Evolutionary conservation across 23 tunicate species (phyloP).

Genomic region (Phallusia fumigata): DNA sequence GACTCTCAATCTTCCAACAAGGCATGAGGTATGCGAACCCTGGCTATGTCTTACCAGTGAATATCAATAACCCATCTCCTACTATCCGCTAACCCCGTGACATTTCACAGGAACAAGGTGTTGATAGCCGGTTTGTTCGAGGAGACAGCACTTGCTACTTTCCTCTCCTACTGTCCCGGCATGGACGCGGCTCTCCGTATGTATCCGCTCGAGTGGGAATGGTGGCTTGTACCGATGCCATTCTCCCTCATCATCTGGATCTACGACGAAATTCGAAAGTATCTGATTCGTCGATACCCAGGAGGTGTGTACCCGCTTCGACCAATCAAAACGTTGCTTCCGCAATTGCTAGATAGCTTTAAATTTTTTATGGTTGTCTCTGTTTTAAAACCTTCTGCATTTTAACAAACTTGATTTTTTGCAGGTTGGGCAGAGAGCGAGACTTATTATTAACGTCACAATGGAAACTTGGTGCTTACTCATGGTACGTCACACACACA

Average conservation of each 20-base stretch:
- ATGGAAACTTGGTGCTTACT: neutral
- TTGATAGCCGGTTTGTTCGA: slow-evolving; percentile 95
- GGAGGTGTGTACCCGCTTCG: slow-evolving; percentile 64
- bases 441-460: slow-evolving; percentile 63
- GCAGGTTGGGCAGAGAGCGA: slow-evolving; percentile 80
- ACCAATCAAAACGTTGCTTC: slow-evolving; percentile 5
- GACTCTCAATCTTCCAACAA: slow-evolving; percentile 98
- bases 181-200: slow-evolving; percentile 98
- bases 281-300: slow-evolving; percentile 77
- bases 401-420: no score
- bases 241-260: slow-evolving; percentile 94
- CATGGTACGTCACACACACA: slow-evolving; percentile 53
- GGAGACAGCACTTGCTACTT: slow-evolving; percentile 96
- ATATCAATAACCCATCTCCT: no score
- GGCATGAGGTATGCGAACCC: slow-evolving; percentile 81
- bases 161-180: slow-evolving; percentile 99
- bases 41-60: no score
- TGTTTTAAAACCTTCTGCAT: neutral
- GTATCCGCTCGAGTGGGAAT: slow-evolving; percentile 99
- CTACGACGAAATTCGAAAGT: slow-evolving; percentile 79
- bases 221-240: slow-evolving; percentile 98
- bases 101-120: slow-evolving; percentile 87
- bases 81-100: no score
- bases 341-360: neutral
- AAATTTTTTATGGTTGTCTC: neutral